Base-by-base conservation (phyloP, 2,888 invertebrate genomes). In the Leucoma salicis region DNA sequence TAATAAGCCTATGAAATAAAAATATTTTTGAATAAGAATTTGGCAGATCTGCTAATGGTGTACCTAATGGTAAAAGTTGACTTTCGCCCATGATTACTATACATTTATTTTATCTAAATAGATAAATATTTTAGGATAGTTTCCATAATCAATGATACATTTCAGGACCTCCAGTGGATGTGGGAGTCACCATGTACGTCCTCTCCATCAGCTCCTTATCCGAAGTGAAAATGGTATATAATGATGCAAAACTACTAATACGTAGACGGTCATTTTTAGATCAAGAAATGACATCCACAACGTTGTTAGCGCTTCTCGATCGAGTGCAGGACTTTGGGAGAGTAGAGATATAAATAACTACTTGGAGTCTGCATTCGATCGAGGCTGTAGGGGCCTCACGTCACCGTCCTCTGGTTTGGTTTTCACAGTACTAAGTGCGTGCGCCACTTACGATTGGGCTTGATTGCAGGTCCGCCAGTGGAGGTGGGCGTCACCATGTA, bases 401-500 rank as follows among this genome's bases (percentile, higher is more conserved):
- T 82, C 80, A 71, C 70, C 68, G 66, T 67, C 71, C 73, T 70
- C 68, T 82, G 82, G 78, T 82, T 83, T 82, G 82, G 82, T 82
- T 82, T 82, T 82, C 82, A 82, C 82, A 63, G 79, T 77, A 77
- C 77, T 66, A 70, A 63, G 64, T 66, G 70, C 66, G 70, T 68
- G 73, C 74, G 73, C 73, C 63, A 83, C 86, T 88, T 78, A 88
- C 82, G 53, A 81, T 82, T 86, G 87, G 87, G 75, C 86, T 88
- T 90, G 86, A 86, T 92, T 96, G 90, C 95, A 97, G 97, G 96
- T 94, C 95, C 95, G 90, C 97, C 98, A 84, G 98, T 98, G 92
- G 97, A 96, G 91, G 97, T 98, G 90, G 97, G 97, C 90, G 96
- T 98, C 92, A 97, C 97, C 92, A 97, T 98, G 95, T 97, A 97